Evolutionary conservation across 2,888 invertebrate genomes (phyloP), one percentile per base, ranked within the genome.

Genomic region (Oligia latruncula): DNA sequence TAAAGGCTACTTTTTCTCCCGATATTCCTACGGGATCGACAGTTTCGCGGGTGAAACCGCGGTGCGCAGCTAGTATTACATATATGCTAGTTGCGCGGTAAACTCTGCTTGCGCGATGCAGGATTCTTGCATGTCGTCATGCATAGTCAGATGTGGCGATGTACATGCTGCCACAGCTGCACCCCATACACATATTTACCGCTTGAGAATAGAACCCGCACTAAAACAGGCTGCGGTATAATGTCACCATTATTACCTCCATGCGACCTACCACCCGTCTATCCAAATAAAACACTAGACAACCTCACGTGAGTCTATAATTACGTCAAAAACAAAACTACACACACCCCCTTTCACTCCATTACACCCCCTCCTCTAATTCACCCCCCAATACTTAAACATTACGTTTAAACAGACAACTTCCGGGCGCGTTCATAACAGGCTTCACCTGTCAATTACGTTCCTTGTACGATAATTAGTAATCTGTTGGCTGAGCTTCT

Each of bases 391-490:
- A 75, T 78, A 78, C 66, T 78, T 46, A 78, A 86, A 76, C 73
- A 86, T 78, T 82, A 75, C 75, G 40, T 71, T 84, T 76, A 86
- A 66, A 82, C 75, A 82, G 85, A 66, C 60, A 80, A 82, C 71
- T 74, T 85, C 68, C 78, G 64, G 58, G 58, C 62, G 60, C 71
- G 85, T 66, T 70, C 67, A 66, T 87, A 84, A 87, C 82, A 77
- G 74, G 83, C 77, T 70, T 85, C 87, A 78, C 80, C 78, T 87
- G 88, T 85, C 88, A 88, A 88, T 88, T 88, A 88, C 29, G n/a
- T 29, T 49, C 46, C 52, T 23, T 77, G 79, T 75, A 58, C 72
- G 67, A 87, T 81, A 88, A 88, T 88, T 85, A 88, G 81, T 82
- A 84, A 86, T 86, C 80, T 79, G 80, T 88, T 84, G 79, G 82